Evolutionary conservation across 2,888 invertebrate genomes (phyloP).

Genomic region (Latrodectus elegans): DNA sequence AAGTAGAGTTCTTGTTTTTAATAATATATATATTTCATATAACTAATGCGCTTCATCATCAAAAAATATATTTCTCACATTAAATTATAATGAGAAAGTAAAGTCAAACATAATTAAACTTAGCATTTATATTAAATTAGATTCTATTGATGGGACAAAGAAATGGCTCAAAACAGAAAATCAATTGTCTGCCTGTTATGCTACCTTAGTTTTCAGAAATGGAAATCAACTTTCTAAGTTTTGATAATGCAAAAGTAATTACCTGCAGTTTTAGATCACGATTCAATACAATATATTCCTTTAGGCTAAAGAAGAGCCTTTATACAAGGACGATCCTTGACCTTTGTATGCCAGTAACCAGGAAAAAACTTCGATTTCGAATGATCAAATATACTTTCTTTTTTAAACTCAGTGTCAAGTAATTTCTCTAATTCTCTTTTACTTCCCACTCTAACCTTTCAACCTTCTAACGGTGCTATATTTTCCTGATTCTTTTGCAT

Average conservation of each 20-base stretch:
- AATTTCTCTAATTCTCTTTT: background rate
- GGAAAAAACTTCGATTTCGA: constrained; percentile 38
- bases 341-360: constrained; percentile 21
- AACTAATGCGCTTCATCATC: no score
- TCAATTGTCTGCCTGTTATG: no score
- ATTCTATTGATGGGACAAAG: no score
- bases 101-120: no score
- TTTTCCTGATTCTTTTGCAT: background rate
- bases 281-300: constrained; percentile 29
- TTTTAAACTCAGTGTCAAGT: constrained; percentile 12
- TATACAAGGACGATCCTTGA: constrained; percentile 52
- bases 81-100: no score
- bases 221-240: constrained; percentile 1
- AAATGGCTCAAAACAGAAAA: no score
- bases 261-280: constrained; percentile 18
- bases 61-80: no score
- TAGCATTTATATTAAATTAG: no score
- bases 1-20: no score
- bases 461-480: background rate
- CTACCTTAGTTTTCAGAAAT: background rate
- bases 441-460: background rate
- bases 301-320: constrained; percentile 33
- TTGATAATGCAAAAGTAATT: constrained; percentile 4
- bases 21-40: no score
- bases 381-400: constrained; percentile 32